Evolutionary conservation across 2,113 vertebrate species (phyloP).

Genomic region (Cephalophus harveyi): DNA sequence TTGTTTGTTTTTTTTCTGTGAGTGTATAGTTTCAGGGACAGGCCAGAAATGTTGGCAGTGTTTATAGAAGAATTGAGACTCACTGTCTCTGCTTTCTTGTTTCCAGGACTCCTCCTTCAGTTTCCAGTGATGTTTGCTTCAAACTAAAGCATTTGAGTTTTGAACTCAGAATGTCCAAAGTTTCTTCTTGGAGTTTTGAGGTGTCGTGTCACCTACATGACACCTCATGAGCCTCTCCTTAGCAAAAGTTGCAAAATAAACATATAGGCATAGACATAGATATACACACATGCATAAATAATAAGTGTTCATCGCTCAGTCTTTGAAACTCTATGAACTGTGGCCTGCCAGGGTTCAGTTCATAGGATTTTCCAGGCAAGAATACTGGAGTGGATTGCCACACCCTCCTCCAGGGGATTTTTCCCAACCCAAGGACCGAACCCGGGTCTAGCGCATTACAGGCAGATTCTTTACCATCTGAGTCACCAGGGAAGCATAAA

Average conservation of each 20-base stretch:
- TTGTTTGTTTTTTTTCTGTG: not conserved
- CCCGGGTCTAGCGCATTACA: fast-evolving
- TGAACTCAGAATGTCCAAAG: not conserved
- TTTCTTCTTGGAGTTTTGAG: not conserved
- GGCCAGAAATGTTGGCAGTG: not conserved
- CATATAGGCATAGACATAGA: not conserved
- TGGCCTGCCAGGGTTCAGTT: not conserved
- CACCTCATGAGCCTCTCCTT: not conserved
- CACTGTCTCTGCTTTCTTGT: not conserved
- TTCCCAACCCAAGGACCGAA: not conserved
- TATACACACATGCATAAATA: not conserved
- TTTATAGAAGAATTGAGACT: not conserved
- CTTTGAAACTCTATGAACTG: not conserved
- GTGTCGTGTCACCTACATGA: not conserved
- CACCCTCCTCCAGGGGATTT: not conserved
- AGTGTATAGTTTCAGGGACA: not conserved
- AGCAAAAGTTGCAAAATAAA: not conserved
- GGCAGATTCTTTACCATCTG: not conserved
- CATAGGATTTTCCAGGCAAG: not conserved
- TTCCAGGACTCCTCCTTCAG: not conserved
- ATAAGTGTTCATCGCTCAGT: not conserved
- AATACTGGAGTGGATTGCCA: not conserved
- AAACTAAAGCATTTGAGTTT: not conserved
- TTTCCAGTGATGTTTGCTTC: not conserved
- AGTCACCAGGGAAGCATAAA: not conserved